Conservation (phyloP, 1,140 invertebrate genomes). For the Dendroctonus ponderosae region DNA sequence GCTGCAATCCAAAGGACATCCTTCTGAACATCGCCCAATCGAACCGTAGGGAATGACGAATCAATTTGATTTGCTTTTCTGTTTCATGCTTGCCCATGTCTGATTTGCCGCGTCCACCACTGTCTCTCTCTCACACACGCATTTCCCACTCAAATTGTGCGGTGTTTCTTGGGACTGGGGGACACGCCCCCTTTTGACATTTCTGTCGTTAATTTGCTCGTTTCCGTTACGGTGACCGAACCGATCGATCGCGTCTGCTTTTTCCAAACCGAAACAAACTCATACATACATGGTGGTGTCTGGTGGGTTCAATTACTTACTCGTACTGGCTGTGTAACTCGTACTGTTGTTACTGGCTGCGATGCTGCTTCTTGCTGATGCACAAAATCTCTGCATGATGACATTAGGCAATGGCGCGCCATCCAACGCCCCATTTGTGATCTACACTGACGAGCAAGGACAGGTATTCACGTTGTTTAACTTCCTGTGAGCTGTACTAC, state of each 20-base stretch:
- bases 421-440: slow-evolving; percentile 85
- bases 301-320: slow-evolving; percentile 36
- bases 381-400: slow-evolving; percentile 50
- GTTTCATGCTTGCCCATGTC: slow-evolving; percentile 49
- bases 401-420: slow-evolving; percentile 53
- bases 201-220: slow-evolving; percentile 1
- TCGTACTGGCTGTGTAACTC: slow-evolving; percentile 48
- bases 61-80: slow-evolving; percentile 44
- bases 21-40: too few relatives aligned
- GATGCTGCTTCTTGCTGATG: slow-evolving; percentile 51
- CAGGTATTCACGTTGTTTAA: slow-evolving; percentile 71
- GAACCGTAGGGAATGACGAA: slow-evolving; percentile 3
- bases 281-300: slow-evolving; percentile 33
- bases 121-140: slow-evolving; percentile 25
- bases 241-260: slow-evolving; percentile 1
- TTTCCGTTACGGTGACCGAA: background rate
- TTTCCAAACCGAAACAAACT: slow-evolving; percentile 8
- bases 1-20: too few relatives aligned
- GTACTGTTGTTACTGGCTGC: slow-evolving; percentile 51
- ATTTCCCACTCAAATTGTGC: slow-evolving; percentile 18
- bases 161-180: slow-evolving; percentile 24
- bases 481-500: slow-evolving; percentile 49
- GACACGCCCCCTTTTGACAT: background rate
- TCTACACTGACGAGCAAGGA: slow-evolving; percentile 92
- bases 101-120: slow-evolving; percentile 37